Percentiles rank a stretch among this genome's conserved stretches.
These are phyloP conservation scores for Turdus rufiventris DNA, from an alignment of 2,113 vertebrate species.

Conservation along the genomic window DNA sequence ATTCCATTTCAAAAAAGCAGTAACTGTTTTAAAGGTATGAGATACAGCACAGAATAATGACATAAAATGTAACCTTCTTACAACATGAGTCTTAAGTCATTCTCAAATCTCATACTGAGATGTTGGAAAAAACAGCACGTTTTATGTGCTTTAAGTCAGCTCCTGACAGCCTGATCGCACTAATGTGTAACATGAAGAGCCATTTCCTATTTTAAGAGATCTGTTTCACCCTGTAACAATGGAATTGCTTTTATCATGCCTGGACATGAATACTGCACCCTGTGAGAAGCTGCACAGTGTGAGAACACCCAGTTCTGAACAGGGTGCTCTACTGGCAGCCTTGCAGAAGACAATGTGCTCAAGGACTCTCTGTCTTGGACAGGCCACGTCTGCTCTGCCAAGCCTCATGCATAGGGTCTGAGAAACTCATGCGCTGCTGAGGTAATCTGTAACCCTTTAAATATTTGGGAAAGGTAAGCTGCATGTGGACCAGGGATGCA, in stretches of 20 bases:
- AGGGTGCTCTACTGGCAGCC: not conserved
- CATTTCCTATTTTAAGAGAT: not conserved
- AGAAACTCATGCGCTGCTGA: not conserved
- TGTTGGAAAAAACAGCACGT: accelerated
- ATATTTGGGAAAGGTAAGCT: not conserved
- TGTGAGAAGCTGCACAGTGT: not conserved
- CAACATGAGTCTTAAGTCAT: not conserved
- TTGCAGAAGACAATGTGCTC: not conserved
- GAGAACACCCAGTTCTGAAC: not conserved
- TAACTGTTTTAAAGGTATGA: not conserved
- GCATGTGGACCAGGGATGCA: not conserved
- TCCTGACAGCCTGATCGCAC: not conserved
- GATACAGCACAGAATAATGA: not conserved
- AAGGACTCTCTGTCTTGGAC: not conserved
- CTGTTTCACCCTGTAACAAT: not conserved
- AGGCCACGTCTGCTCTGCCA: not conserved
- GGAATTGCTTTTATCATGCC: not conserved
- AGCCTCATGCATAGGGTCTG: accelerated
- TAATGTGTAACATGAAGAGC: not conserved
- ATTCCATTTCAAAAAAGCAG: not conserved
- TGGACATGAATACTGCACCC: not conserved
- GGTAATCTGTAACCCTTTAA: not conserved
- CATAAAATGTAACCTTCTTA: not conserved
- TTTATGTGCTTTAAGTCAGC: not conserved
- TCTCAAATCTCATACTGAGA: not conserved